Conservation (phyloP, 1,140 invertebrate species). For the Popillia japonica region DNA sequence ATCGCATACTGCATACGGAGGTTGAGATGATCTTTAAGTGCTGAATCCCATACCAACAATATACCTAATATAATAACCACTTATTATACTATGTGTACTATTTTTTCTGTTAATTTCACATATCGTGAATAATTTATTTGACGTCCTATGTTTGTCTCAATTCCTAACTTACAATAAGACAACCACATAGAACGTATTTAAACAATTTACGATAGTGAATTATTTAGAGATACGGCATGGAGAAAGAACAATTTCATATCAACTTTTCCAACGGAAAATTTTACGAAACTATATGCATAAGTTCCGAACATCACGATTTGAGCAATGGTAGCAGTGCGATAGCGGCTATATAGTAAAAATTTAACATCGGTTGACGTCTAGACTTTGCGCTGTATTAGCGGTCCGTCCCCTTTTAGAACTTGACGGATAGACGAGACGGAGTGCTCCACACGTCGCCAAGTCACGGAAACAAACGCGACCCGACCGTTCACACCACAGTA, state of each 20-base stretch:
- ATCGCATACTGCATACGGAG: too few relatives aligned
- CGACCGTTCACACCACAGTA: slow-evolving; percentile 20
- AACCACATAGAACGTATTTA: too few relatives aligned
- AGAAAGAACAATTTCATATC: neutral
- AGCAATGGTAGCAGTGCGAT: neutral
- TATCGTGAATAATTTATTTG: too few relatives aligned
- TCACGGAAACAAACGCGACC: slow-evolving; percentile 15
- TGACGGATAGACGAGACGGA: slow-evolving; percentile 17
- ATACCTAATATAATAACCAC: too few relatives aligned
- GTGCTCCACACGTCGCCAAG: slow-evolving; percentile 16
- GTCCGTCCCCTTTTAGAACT: slow-evolving; percentile 29
- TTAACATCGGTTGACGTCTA: slow-evolving; percentile 27
- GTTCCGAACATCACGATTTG: neutral
- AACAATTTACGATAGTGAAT: too few relatives aligned
- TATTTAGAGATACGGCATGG: too few relatives aligned
- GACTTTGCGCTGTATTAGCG: neutral
- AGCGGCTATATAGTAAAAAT: neutral
- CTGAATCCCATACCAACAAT: too few relatives aligned
- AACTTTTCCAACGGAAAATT: neutral
- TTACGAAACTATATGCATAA: neutral
- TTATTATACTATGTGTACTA: too few relatives aligned
- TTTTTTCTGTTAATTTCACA: too few relatives aligned
- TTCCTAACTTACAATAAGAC: too few relatives aligned
- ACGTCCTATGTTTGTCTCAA: too few relatives aligned
- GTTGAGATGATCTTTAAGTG: too few relatives aligned